These are phyloP conservation scores for Mythimna vitellina DNA, from an alignment of 2,888 invertebrate species.

Conservation along the genomic window DNA sequence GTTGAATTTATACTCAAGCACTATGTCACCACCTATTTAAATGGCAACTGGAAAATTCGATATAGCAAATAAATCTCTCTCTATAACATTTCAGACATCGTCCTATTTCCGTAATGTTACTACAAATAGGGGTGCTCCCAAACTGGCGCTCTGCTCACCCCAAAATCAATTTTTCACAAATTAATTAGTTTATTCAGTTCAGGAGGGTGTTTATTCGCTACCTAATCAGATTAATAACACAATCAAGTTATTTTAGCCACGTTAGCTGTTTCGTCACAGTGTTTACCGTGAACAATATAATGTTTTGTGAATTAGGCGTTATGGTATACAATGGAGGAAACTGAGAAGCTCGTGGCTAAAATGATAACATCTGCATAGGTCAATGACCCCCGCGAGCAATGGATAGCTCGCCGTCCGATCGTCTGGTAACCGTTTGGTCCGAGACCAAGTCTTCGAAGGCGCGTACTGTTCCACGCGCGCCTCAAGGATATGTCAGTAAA, in stretches of 20 bases:
- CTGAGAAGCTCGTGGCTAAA: no score
- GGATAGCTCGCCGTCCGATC: no score
- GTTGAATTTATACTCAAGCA: no score
- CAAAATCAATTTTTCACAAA: slow-evolving; percentile 53
- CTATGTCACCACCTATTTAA: no score
- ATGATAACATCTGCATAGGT: no score
- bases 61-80: background rate
- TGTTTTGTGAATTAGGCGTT: slow-evolving; percentile 12
- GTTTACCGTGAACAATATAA: slow-evolving; percentile 6
- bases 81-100: slow-evolving; percentile 23
- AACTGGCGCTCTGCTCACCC: slow-evolving; percentile 33
- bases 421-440: no score
- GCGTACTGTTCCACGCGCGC: no score
- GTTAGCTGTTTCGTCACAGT: slow-evolving; percentile 19
- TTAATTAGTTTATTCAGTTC: slow-evolving; percentile 52
- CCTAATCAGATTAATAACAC: slow-evolving; percentile 50
- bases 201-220: slow-evolving; percentile 54
- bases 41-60: no score
- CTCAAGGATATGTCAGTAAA: no score
- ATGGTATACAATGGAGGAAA: slow-evolving; percentile 11
- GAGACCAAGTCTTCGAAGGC: no score
- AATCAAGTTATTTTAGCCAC: slow-evolving; percentile 39
- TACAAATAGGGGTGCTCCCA: slow-evolving; percentile 24
- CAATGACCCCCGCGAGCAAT: no score
- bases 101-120: slow-evolving; percentile 10